These are phyloP conservation scores for Latheticus oryzae DNA, from an alignment of 2,888 invertebrate genomes.

Conservation along the genomic window DNA sequence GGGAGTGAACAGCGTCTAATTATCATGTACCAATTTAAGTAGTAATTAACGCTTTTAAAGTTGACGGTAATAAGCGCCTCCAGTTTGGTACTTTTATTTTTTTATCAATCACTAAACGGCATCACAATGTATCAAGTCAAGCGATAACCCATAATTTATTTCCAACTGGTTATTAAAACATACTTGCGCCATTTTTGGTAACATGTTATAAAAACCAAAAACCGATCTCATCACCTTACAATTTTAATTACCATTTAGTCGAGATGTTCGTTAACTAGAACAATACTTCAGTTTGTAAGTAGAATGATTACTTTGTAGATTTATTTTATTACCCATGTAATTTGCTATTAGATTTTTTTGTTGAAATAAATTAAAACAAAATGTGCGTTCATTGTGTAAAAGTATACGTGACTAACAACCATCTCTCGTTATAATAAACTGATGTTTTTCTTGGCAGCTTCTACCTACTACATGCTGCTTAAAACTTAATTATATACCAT, in stretches of 20 bases:
- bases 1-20: constrained; percentile 36
- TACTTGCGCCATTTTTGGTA: constrained; percentile 40
- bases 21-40: constrained; percentile 40
- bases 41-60: constrained; percentile 41
- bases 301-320: constrained; percentile 37
- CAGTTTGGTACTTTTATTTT: constrained; percentile 24
- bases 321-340: constrained; percentile 37
- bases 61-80: constrained; percentile 40
- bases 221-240: constrained; percentile 39
- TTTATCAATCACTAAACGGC: constrained; percentile 35
- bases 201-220: constrained; percentile 22
- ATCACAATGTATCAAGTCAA: constrained; percentile 39
- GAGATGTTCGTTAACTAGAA: constrained; percentile 39
- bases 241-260: constrained; percentile 37
- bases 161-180: constrained; percentile 34
- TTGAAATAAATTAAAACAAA: constrained; percentile 25
- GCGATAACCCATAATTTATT: constrained; percentile 39
- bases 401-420: neutral
- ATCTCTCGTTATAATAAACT: constrained; percentile 9
- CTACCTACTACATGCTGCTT: too few species aligned
- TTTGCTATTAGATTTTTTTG: constrained; percentile 22
- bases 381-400: constrained; percentile 19
- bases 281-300: constrained; percentile 40
- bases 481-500: too few species aligned
- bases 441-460: too few species aligned